A percentile compares a stretch with the other conserved stretches of the same genome.
These are phyloP conservation scores for Sinelater perroti DNA, from an alignment of 2,888 invertebrate species.

Conservation along the genomic window DNA sequence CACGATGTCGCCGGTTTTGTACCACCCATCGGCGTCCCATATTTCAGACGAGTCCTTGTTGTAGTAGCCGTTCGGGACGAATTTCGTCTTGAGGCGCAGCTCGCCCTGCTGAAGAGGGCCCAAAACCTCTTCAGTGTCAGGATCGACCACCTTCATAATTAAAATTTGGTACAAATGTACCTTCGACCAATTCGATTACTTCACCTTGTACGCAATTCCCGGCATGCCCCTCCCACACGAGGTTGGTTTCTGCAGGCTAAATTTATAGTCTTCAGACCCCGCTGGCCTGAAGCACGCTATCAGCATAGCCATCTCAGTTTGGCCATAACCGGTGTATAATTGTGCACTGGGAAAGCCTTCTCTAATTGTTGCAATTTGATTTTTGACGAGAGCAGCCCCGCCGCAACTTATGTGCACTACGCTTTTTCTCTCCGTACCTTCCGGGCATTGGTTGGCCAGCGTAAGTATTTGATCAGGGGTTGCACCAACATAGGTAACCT, in stretches of 20 bases:
- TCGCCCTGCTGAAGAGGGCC: constrained; percentile 64
- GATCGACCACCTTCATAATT: constrained; percentile 62
- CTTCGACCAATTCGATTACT: no score
- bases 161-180: no score
- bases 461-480: constrained; percentile 9
- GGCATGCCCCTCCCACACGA: constrained; percentile 7
- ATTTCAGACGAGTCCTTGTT: constrained; percentile 62
- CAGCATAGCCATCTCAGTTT: constrained; percentile 17
- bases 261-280: neutral
- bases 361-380: constrained; percentile 30
- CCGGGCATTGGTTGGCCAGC: constrained; percentile 26
- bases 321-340: constrained; percentile 30
- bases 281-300: constrained; percentile 7
- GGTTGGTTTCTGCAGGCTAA: neutral
- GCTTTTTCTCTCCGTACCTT: neutral
- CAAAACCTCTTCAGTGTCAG: constrained; percentile 51
- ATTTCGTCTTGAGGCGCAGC: constrained; percentile 61
- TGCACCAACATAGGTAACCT: constrained; percentile 6
- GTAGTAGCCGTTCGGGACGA: constrained; percentile 58
- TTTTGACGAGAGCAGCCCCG: constrained; percentile 36
- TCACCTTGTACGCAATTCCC: constrained; percentile 19
- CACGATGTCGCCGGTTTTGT: constrained; percentile 64
- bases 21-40: constrained; percentile 62
- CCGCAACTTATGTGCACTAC: constrained; percentile 29
- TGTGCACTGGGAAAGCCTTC: constrained; percentile 50